Conservation (phyloP, 2,797 vertebrate genomes). For the Typhlichthys eigenmanni region DNA sequence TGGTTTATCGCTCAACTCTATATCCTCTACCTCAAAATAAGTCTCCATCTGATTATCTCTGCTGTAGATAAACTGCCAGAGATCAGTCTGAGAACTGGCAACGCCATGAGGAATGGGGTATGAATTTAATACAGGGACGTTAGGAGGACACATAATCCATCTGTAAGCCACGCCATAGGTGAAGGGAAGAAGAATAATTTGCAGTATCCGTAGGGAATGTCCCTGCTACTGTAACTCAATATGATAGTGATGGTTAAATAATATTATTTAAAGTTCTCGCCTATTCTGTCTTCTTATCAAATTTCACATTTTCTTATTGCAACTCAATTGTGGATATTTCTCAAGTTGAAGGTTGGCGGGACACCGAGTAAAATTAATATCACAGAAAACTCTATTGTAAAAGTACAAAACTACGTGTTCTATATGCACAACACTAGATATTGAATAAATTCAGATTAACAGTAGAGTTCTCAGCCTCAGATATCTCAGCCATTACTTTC, state of each 20-base stretch:
- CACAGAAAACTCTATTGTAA: slow-evolving; percentile 4
- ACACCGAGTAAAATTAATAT: slow-evolving; percentile 32
- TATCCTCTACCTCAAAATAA: slow-evolving; percentile 17
- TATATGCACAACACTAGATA: background rate
- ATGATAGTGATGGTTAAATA: slow-evolving; percentile 27
- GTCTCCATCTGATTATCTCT: slow-evolving; percentile 3
- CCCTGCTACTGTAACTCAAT: slow-evolving; percentile 3
- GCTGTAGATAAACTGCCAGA: background rate
- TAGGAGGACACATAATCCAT: slow-evolving; percentile 8
- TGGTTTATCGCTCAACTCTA: slow-evolving; percentile 14
- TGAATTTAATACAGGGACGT: background rate
- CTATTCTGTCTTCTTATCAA: slow-evolving; percentile 9
- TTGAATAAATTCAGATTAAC: background rate
- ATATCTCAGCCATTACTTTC: background rate
- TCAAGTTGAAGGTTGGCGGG: slow-evolving; percentile 27
- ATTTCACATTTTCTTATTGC: slow-evolving; percentile 17
- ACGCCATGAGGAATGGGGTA: slow-evolving; percentile 3
- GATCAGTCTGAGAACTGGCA: background rate
- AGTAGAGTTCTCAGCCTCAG: slow-evolving; percentile 1
- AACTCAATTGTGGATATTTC: slow-evolving; percentile 30
- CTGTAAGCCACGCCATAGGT: slow-evolving; percentile 4
- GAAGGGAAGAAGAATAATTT: slow-evolving; percentile 5
- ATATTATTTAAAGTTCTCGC: slow-evolving; percentile 19
- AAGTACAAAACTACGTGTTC: slow-evolving; percentile 28
- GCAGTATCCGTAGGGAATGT: slow-evolving; percentile 14